phyloP scores from a whole-genome alignment of 37 sponge, comb jelly and placozoan genomes.

The Cliona cf. orientalis region DNA sequence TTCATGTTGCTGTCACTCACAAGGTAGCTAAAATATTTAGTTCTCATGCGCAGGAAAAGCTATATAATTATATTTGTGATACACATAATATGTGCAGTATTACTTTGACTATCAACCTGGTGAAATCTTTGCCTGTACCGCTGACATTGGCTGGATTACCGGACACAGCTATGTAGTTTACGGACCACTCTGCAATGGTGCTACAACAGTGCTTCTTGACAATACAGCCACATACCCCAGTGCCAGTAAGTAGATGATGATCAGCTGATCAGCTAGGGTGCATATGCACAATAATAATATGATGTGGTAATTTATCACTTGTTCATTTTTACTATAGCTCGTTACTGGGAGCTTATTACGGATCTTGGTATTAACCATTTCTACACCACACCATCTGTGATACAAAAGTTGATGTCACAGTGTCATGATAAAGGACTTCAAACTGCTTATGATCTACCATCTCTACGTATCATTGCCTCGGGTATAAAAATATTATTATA shows the following conservation, averaged over 20 bases:
- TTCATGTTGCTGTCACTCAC: slow-evolving; percentile 24
- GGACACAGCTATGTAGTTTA: slow-evolving; percentile 64
- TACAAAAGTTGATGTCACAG: slow-evolving; percentile 72
- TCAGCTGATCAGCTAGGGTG: not conserved
- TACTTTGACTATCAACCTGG: slow-evolving; percentile 54
- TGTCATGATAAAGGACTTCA: slow-evolving; percentile 72
- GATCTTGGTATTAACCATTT: slow-evolving; percentile 78
- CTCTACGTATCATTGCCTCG: slow-evolving; percentile 73
- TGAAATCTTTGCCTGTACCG: slow-evolving; percentile 55
- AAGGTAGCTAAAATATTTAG: not conserved
- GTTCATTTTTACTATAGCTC: slow-evolving; percentile 44
- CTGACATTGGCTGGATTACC: slow-evolving; percentile 72
- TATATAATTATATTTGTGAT: not conserved
- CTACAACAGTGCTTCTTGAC: slow-evolving; percentile 65
- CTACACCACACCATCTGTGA: slow-evolving; percentile 88
- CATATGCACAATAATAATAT: not conserved
- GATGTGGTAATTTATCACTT: not conserved
- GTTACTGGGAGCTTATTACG: slow-evolving; percentile 87
- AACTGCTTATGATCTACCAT: slow-evolving; percentile 69
- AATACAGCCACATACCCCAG: slow-evolving; percentile 57
- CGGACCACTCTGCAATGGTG: slow-evolving; percentile 72
- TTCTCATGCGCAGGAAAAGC: not conserved
- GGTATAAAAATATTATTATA: too few relatives aligned
- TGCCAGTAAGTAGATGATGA: slow-evolving; percentile 1
- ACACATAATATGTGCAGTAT: not conserved